Base-by-base conservation (phyloP, 1,140 invertebrate genomes). In the Drosophila funebris region DNA sequence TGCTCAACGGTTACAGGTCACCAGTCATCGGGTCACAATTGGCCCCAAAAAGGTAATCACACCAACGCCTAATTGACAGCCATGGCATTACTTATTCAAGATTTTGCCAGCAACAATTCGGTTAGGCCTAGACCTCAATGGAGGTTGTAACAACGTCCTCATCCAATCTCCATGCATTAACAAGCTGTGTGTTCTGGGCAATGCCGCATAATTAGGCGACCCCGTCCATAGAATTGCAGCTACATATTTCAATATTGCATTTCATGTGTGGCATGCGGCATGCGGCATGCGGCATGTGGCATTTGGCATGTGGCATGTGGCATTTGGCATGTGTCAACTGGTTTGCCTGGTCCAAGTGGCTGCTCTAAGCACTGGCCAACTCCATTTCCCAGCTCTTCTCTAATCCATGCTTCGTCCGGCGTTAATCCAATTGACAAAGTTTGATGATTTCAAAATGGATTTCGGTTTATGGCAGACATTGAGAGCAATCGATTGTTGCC, bases 41-140 rank as follows among this genome's bases (percentile, higher is more conserved):
- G 20, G 31, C 13, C 57, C 13, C 57, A 33, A 70, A 54, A 70
- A 63, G 58, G 58, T 48, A 70, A 63, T 54, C 67, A 70, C 67
- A 70, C 57, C 57, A 46, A 37, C 22, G 31, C 58, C 44, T 54
- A 50, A 70, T 43, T 70, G 67, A 63, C 67, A 48, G 37, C 36
- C 7, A 22, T 52, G 44, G 14, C 57, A 69, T 69, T 36, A 72
- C 62, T 16, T 66, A 72, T 72, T 72, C 50, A 72, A 41, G 53
- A 44, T 11, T 31, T 13, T 4, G 44, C 44, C n/a, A 24, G 13
- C 50, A 20, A 5, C 22, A 16, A 14, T n/a, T 27, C 4, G 4
- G 3, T 29, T 27, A 37, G 41, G 46, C 48, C 33, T 20, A n/a
- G n/a, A 13, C 48, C 1, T 31, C 20, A 66, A 56, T 31, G 37